These are phyloP conservation scores for Riparia riparia DNA, from an alignment of 2,113 vertebrate genomes.

Conservation along the genomic window DNA sequence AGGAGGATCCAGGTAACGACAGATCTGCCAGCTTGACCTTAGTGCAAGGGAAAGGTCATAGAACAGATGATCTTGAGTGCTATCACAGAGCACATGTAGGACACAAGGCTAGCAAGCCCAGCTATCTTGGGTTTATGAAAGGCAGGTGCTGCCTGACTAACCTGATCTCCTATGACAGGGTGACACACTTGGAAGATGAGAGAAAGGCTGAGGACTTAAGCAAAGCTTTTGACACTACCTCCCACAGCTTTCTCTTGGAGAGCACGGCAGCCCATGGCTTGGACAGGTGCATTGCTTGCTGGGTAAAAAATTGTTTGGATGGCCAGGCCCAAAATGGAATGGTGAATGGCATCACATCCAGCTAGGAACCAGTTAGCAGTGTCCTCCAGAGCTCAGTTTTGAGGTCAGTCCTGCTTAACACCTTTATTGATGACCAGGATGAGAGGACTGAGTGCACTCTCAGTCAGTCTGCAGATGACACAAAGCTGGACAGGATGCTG, in stretches of 20 bases:
- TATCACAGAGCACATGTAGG: not conserved
- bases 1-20: not conserved
- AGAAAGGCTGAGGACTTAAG: not conserved
- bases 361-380: no score
- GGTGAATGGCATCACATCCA: not conserved
- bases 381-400: not conserved
- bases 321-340: not conserved
- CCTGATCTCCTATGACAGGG: not conserved
- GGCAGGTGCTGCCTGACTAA: not conserved
- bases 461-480: not conserved
- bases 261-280: not conserved
- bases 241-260: not conserved
- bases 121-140: not conserved
- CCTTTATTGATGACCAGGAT: not conserved
- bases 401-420: not conserved
- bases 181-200: not conserved
- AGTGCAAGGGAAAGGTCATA: not conserved
- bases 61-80: not conserved
- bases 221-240: not conserved
- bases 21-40: not conserved
- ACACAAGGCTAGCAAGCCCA: not conserved
- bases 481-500: not conserved
- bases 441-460: fast-evolving
- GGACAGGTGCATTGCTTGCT: not conserved
- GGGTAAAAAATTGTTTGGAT: not conserved